Conservation (phyloP, 2,797 vertebrate species). For the Steatocranus sp. region DNA sequence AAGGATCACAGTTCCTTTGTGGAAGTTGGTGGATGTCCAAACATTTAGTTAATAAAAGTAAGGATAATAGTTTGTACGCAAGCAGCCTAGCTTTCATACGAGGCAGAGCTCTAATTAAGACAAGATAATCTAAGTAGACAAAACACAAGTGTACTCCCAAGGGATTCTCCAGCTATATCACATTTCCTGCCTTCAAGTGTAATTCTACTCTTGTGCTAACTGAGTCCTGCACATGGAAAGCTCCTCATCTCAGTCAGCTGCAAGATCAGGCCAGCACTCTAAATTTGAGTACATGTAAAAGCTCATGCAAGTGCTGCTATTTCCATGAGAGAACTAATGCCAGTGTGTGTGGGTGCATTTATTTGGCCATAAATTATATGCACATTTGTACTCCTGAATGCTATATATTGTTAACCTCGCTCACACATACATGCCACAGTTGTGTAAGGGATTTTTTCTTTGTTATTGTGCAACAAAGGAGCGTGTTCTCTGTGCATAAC, state of each 20-base stretch:
- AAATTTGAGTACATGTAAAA: conserved; percentile 62
- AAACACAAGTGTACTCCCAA: conserved; percentile 45
- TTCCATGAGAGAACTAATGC: conserved; percentile 28
- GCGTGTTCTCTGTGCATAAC: not conserved
- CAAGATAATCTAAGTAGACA: conserved; percentile 57
- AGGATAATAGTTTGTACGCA: not conserved
- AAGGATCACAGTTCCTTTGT: not conserved
- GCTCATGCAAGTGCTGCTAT: conserved; percentile 19
- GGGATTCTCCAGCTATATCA: conserved; percentile 51
- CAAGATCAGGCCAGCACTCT: conserved; percentile 32
- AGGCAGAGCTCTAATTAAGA: conserved; percentile 49
- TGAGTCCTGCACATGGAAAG: conserved; percentile 48
- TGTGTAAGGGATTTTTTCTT: conserved; percentile 41
- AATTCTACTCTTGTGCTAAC: conserved; percentile 73
- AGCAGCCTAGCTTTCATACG: not conserved
- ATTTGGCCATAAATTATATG: conserved; percentile 16
- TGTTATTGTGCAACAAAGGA: conserved; percentile 4
- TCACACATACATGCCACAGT: conserved; percentile 35
- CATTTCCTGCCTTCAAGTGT: conserved; percentile 72
- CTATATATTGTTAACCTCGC: conserved; percentile 36
- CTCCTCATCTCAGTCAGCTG: conserved; percentile 38
- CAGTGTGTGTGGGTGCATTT: not conserved
- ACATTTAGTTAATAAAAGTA: not conserved
- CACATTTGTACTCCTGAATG: conserved; percentile 38
- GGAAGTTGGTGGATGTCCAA: not conserved